phyloP scores from a whole-genome alignment of 2,113 vertebrate genomes.

The Reinhardtius hippoglossoides region DNA sequence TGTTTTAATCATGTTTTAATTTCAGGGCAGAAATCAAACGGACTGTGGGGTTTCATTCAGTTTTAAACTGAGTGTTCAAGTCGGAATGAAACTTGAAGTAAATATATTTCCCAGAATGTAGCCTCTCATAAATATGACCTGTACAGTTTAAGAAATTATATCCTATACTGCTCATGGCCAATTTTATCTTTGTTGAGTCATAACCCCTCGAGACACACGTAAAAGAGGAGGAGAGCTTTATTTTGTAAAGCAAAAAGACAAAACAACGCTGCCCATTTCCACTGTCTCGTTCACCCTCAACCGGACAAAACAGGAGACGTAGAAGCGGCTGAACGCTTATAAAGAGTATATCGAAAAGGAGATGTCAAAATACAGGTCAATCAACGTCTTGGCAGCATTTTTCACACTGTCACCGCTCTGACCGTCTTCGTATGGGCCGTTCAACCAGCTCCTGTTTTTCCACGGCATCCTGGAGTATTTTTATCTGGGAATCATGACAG shows the following conservation, averaged over 20 bases:
- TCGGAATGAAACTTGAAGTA: background rate
- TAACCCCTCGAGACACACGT: slow-evolving; percentile 12
- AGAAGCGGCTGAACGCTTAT: slow-evolving; percentile 17
- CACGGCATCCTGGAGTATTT: slow-evolving; percentile 62
- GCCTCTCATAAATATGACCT: slow-evolving; percentile 21
- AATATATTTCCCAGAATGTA: slow-evolving; percentile 1
- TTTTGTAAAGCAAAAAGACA: background rate
- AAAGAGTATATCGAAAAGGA: slow-evolving; percentile 22
- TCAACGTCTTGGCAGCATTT: slow-evolving; percentile 8
- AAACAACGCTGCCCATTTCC: slow-evolving; percentile 17
- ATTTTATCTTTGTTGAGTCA: slow-evolving; percentile 23
- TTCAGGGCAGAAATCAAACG: slow-evolving; percentile 9
- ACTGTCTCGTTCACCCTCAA: background rate
- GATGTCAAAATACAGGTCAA: slow-evolving; percentile 35
- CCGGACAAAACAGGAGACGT: background rate
- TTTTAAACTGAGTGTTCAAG: background rate
- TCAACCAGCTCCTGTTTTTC: slow-evolving; percentile 63
- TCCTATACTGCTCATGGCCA: slow-evolving; percentile 12
- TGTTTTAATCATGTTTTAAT: background rate
- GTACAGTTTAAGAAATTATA: slow-evolving; percentile 13
- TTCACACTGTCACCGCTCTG: background rate
- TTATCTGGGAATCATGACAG: slow-evolving; percentile 58
- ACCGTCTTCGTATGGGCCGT: background rate
- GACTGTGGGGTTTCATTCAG: background rate
- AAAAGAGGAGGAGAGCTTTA: slow-evolving; percentile 17